Conservation (phyloP, 2,888 invertebrate species). For the Tupiocoris notatus region DNA sequence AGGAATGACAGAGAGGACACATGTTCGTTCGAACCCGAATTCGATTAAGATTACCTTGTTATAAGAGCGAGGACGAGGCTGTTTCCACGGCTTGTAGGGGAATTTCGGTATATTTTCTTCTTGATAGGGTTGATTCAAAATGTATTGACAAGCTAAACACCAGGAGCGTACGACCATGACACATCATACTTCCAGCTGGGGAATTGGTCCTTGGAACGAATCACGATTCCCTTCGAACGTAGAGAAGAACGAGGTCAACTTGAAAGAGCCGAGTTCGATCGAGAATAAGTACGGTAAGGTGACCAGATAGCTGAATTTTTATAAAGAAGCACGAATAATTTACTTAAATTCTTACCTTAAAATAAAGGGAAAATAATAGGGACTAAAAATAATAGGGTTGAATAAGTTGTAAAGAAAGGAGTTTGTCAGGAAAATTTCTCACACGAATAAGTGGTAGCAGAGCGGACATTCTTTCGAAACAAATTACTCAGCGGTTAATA, state of each 20-base stretch:
- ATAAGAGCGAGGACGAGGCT: slow-evolving; percentile 54
- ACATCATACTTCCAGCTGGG: slow-evolving; percentile 39
- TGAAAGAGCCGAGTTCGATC: neutral
- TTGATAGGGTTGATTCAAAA: slow-evolving; percentile 47
- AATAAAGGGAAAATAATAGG: too few species aligned
- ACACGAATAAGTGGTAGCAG: too few species aligned
- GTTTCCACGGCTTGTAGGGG: slow-evolving; percentile 54
- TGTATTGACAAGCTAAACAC: slow-evolving; percentile 52
- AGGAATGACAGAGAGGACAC: too few species aligned
- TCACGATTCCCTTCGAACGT: slow-evolving; percentile 6
- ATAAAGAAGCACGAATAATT: too few species aligned
- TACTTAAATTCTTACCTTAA: too few species aligned
- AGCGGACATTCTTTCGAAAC: too few species aligned
- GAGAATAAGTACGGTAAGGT: neutral
- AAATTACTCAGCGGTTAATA: too few species aligned
- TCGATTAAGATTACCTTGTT: slow-evolving; percentile 52
- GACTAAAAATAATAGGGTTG: too few species aligned
- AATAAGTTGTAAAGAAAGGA: too few species aligned
- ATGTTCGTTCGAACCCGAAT: neutral
- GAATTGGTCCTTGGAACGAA: slow-evolving; percentile 38
- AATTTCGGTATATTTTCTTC: slow-evolving; percentile 51
- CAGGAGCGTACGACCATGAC: slow-evolving; percentile 51
- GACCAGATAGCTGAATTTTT: too few species aligned
- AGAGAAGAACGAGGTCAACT: neutral
- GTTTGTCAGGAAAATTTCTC: too few species aligned